Evolutionary conservation across 1,140 invertebrate species (phyloP).

Genomic region (Drosophila lacteicornis): DNA sequence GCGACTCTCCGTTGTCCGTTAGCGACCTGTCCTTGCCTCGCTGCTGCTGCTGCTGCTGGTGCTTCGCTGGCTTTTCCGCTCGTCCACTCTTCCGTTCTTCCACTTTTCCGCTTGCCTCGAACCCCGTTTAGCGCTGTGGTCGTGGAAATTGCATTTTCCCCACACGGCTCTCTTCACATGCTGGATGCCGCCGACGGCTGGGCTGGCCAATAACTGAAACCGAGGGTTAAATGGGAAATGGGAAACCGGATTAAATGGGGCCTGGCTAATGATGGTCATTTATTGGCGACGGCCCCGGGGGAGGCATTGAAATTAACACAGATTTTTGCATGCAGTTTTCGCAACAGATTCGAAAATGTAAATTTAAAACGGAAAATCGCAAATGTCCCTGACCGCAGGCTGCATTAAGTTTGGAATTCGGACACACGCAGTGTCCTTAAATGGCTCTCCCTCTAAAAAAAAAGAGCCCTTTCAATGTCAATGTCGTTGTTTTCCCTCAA

Average conservation of each 20-base stretch:
- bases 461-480: conserved; percentile 63
- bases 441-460: conserved; percentile 21
- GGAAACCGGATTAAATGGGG: conserved; percentile 43
- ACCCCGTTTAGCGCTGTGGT: conserved; percentile 38
- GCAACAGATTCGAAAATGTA: conserved; percentile 1
- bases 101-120: conserved; percentile 15
- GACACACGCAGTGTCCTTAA: conserved; percentile 63
- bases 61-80: not conserved
- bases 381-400: conserved; percentile 13
- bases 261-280: conserved; percentile 26
- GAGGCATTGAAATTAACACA: conserved; percentile 16
- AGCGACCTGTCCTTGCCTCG: not conserved
- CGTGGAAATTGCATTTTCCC: conserved; percentile 60
- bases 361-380: not conserved
- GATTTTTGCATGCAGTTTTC: not conserved
- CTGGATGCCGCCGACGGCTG: conserved; percentile 22
- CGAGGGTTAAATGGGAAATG: conserved; percentile 16
- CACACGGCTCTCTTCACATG: conserved; percentile 54
- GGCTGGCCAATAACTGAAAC: conserved; percentile 54
- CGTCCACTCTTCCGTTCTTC: not conserved
- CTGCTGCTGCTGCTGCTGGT: conserved; percentile 2
- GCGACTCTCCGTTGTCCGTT: not conserved
- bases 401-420: conserved; percentile 16
- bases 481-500: conserved; percentile 44
- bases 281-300: conserved; percentile 13